Base-by-base conservation (phyloP, 2,113 vertebrate genomes). In the Zosterops japonicus region DNA sequence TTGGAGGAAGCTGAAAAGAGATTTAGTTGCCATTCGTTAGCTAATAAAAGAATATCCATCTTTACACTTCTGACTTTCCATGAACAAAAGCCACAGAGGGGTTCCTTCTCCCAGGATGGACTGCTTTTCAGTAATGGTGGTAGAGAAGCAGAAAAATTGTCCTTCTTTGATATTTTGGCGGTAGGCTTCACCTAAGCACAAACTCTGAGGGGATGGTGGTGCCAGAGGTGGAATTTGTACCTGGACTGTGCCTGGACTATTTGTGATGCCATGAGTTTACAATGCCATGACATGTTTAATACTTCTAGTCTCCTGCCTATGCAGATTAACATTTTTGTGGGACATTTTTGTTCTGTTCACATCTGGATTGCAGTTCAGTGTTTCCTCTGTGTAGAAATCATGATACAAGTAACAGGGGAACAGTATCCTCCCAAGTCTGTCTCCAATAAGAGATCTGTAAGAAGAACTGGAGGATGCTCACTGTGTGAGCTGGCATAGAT, bases 401-500 rank as follows among this genome's bases (percentile, higher is more conserved):
- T 17, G 35, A 74, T 47, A 55, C 5, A 27, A 41, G 44, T 64
- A 64, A 12, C 23, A 69, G 33, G 16, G 24, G 11, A 90, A 41
- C 12, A 52, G 12, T 16, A 33, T 47, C 24, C 19, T 71, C 16
- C 8, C 11, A 60, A 14, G 29, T 25, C 24, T 55, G 87, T 63
- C 50, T 74, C 23, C 9, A 16, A 33, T 9, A 53, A 15, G 28
- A 83, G 11, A 9, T 44, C 8, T 87, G 28, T 82, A 27, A 42
- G 36, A 41, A 86, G 77, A 90, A 63, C 33, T 35, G 50, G 31
- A 78, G 21, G 41, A 52, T 31, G n/a, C 8, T 80, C 55, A 42
- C 35, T 44, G 12, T 0, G 0, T 60, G 29, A 72, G 3, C 20
- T 64, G 28, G 6, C 55, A 41, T 35, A 49, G 11, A 41, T 49